phyloP scores from a whole-genome alignment of 2,888 invertebrate genomes.

The Cephus pulcher region DNA sequence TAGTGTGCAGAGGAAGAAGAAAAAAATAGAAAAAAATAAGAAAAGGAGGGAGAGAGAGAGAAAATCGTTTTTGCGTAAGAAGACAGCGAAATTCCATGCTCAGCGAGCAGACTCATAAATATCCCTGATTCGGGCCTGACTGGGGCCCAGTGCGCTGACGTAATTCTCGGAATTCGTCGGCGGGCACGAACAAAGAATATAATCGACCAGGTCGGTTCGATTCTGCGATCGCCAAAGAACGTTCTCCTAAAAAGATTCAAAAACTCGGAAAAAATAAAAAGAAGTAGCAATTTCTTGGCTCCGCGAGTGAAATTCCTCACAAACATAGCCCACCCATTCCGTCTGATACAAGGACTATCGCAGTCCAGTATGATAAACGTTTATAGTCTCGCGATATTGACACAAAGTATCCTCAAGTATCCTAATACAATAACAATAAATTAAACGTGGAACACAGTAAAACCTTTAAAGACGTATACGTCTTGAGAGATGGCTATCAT shows the following conservation, averaged over 20 bases:
- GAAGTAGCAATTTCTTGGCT: slow-evolving; percentile 22
- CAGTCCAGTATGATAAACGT: too few relatives aligned
- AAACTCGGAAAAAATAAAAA: slow-evolving; percentile 16
- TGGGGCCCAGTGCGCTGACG: slow-evolving; percentile 43
- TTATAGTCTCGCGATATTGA: too few relatives aligned
- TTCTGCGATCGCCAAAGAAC: slow-evolving; percentile 7
- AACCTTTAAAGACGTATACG: too few relatives aligned
- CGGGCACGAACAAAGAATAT: slow-evolving; percentile 44
- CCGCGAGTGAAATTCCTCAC: too few relatives aligned
- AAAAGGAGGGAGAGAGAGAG: slow-evolving; percentile 4
- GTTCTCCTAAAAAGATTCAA: slow-evolving; percentile 21
- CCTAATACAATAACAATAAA: too few relatives aligned
- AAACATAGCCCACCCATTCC: too few relatives aligned
- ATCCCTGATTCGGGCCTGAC: slow-evolving; percentile 49
- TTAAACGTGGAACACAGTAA: too few relatives aligned
- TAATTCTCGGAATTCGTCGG: slow-evolving; percentile 54
- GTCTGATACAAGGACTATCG: too few relatives aligned
- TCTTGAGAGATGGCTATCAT: too few relatives aligned
- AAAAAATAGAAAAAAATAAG: neutral
- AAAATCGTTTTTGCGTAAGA: slow-evolving; percentile 35
- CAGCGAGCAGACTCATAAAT: slow-evolving; percentile 61
- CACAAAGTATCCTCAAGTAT: too few relatives aligned
- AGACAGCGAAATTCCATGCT: slow-evolving; percentile 54
- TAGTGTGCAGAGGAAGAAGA: too few relatives aligned
- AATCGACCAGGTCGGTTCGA: slow-evolving; percentile 13